Evolutionary conservation across 1,140 invertebrate genomes (phyloP), one percentile per base, ranked within the genome.

Genomic region (Zaprionus tsacasi): DNA sequence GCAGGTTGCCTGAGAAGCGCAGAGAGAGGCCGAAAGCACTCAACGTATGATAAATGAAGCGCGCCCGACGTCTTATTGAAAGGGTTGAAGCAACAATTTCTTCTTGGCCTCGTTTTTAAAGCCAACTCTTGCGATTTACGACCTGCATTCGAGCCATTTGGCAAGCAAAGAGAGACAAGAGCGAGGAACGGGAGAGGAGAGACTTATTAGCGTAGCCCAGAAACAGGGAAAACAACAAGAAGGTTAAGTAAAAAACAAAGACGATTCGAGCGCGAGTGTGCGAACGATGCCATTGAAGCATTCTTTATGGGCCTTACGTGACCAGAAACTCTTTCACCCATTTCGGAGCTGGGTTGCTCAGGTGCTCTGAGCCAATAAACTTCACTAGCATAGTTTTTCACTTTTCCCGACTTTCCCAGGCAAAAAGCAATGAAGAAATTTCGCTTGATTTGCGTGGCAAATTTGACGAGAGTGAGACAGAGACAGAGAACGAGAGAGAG

Each of bases 301-400:
- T 82, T 76, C 82, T 86, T 83, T 86, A 86, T 79, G 82, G 60
- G 82, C 65, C 79, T 86, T 76, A 87, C 82, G 82, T 86, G 82
- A 86, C 82, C 79, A 86, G 78, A 87, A 87, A 86, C 82, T 82
- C 82, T 86, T 86, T 86, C 45, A 10, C 17, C 7, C 45, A 55
- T 55, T 40, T 45, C 40, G 15, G 21, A 21, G 21, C 21, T 2
- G 21, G 21, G 13, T 35, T 60, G 57, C 40, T 68, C 76, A 76
- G 74, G 61, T 74, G 70, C 64, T 77, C 50, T 4, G 25, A 67
- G 57, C 75, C 68, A 78, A 78, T 78, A 78, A 70, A 78, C 52
- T 70, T 70, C 12, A 54, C 60, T 56, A 70, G 68, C 68, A 61
- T 65, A 59, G 60, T 68, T 74, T 70, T 77, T 61, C 76, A 79